Conservation (phyloP, 2,888 invertebrate species). For the Eilema griseolum region DNA sequence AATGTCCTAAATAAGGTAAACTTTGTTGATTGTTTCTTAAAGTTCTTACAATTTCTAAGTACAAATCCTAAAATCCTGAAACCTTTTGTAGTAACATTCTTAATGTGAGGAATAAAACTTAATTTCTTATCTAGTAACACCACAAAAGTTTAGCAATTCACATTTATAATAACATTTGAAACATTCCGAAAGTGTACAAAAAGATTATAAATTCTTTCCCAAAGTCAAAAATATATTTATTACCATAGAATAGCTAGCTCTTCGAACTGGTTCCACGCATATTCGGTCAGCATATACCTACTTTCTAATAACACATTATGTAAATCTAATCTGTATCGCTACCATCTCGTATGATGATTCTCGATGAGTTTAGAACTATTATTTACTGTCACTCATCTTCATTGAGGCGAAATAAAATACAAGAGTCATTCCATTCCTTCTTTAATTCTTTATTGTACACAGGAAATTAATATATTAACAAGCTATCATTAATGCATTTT, state of each 20-base stretch:
- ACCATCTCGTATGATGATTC: neutral
- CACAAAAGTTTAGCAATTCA: neutral
- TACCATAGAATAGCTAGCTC: conserved; percentile 6
- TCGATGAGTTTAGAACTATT: neutral
- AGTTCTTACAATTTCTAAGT: too few relatives aligned
- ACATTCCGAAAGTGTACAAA: neutral
- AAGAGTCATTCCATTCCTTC: neutral
- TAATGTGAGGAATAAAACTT: too few relatives aligned
- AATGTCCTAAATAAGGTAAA: too few relatives aligned
- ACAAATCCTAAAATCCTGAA: too few relatives aligned
- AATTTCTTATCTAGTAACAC: too few relatives aligned
- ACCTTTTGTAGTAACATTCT: too few relatives aligned
- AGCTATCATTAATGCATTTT: too few relatives aligned
- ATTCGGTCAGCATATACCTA: conserved; percentile 20
- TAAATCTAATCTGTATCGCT: conserved; percentile 19
- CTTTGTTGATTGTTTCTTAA: too few relatives aligned
- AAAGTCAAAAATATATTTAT: conserved; percentile 1
- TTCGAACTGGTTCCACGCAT: conserved; percentile 29
- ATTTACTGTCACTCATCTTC: neutral
- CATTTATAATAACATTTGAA: neutral
- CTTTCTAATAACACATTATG: conserved; percentile 37
- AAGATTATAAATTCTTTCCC: neutral
- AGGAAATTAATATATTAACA: too few relatives aligned
- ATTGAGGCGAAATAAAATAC: neutral
- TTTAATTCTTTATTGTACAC: too few relatives aligned